Base-by-base conservation (phyloP, 2,113 vertebrate genomes). In the Delphinus delphis region DNA sequence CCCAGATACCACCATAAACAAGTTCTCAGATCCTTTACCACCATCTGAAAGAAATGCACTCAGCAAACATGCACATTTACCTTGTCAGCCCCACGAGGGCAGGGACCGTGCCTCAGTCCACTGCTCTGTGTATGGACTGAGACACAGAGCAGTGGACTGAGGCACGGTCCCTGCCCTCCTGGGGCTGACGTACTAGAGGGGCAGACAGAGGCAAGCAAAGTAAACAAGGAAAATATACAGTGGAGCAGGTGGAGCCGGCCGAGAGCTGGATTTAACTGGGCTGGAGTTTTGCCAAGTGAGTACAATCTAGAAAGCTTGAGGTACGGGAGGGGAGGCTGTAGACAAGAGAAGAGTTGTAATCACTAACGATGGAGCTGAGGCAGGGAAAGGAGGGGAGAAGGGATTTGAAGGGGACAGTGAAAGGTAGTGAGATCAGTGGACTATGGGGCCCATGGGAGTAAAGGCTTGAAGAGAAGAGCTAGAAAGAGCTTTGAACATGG, bases 1-100 rank as follows among this genome's bases (percentile, higher is more conserved):
- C 23, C n/a, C 74, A 71, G 8, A 23, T 5, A 17, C 6, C 33
- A 36, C 15, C 0, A 0, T 26, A n/a, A 68, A 81, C 1, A 2
- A 47, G 15, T 21, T 38, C 82, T 70, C 60, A 38, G 86, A 23
- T 26, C 82, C 38, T 47, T 70, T 31, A 50, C 87, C n/a, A 55
- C 11, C 5, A 25, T 65, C 36, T 47, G 83, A 85, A 74, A 76
- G 28, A 95, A 81, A 89, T 50, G 5, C 50, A 33, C 55, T 26
- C 47, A 20, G 26, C 18, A 58, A 81, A 53, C 55, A 50, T 4
- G 14, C 20, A 53, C 53, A 53, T 53, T 53, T 53, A 17, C 53
- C 5, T 17, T 53, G 53, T 53, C 53, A 53, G 53, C 53, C 53
- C 53, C 53, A 17, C 1, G 1, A 53, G 53, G 53, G 15, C 53